Percentiles rank a stretch among this genome's conserved stretches.
Conservation (phyloP, 2,113 vertebrate species). For the Leucopternis melanops region DNA sequence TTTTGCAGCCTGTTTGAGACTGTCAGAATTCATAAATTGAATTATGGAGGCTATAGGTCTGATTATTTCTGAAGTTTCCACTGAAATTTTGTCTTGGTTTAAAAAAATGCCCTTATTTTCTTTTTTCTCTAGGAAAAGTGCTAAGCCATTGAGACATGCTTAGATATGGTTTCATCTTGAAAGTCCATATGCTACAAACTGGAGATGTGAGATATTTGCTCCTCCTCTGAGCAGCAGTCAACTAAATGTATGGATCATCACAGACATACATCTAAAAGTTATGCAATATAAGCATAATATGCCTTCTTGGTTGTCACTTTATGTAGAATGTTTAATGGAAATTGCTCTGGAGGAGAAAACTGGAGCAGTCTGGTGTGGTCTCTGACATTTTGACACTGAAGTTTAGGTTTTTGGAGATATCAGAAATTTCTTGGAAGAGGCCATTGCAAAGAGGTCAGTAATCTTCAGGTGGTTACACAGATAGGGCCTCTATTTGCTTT, state of each 20-base stretch:
- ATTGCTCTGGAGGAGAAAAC: not conserved
- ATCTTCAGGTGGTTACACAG: not conserved
- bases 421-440: not conserved
- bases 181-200: not conserved
- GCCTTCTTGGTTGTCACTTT: not conserved
- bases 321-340: not conserved
- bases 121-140: not conserved
- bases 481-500: not conserved
- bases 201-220: not conserved
- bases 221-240: not conserved
- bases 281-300: not conserved
- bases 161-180: not conserved
- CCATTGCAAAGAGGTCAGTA: not conserved
- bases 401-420: not conserved
- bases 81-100: not conserved
- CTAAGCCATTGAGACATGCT: not conserved
- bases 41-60: not conserved
- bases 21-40: not conserved
- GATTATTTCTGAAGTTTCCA: not conserved
- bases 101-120: not conserved
- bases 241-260: not conserved
- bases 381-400: not conserved
- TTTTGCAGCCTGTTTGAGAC: not conserved
- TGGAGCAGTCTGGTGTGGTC: not conserved
- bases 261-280: not conserved